A percentile compares a stretch with the other conserved stretches of the same genome.
Evolutionary conservation across 2,797 vertebrate genomes (phyloP).

Genomic region (Macroramphosus scolopax): DNA sequence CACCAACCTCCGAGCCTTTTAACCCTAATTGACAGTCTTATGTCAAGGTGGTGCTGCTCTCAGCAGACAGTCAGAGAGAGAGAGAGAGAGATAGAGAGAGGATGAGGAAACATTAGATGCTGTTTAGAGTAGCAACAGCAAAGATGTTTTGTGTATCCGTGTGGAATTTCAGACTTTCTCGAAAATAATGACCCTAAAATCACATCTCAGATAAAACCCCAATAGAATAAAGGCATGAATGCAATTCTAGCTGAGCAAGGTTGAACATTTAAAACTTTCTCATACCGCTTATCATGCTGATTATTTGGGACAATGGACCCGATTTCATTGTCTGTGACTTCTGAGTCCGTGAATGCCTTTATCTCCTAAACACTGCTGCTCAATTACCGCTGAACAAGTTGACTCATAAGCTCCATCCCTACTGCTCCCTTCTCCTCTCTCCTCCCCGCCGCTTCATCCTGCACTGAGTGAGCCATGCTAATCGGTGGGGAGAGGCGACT

Average conservation of each 20-base stretch:
- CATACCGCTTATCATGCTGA: slow-evolving; percentile 20
- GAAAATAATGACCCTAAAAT: background rate
- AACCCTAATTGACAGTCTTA: slow-evolving; percentile 76
- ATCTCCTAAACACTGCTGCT: slow-evolving; percentile 50
- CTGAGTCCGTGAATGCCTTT: slow-evolving; percentile 48
- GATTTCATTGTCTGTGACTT: slow-evolving; percentile 36
- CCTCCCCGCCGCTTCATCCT: slow-evolving; percentile 49
- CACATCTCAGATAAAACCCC: background rate
- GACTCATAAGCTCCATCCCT: slow-evolving; percentile 60
- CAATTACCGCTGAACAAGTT: slow-evolving; percentile 54
- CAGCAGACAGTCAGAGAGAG: too few relatives aligned
- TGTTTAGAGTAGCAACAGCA: slow-evolving; percentile 2
- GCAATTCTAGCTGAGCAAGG: background rate
- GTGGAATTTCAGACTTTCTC: background rate
- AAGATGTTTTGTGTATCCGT: background rate
- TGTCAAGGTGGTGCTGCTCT: slow-evolving; percentile 54
- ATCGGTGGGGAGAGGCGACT: slow-evolving; percentile 77
- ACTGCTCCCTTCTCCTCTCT: slow-evolving; percentile 43
- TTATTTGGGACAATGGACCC: slow-evolving; percentile 37
- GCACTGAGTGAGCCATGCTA: slow-evolving; percentile 69
- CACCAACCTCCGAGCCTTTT: slow-evolving; percentile 62
- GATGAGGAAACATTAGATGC: background rate
- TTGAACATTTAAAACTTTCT: slow-evolving; percentile 2
- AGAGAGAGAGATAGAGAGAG: background rate
- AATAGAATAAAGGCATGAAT: background rate